Conservation (phyloP, 2,797 vertebrate genomes). For the Bovichtus diacanthus region DNA sequence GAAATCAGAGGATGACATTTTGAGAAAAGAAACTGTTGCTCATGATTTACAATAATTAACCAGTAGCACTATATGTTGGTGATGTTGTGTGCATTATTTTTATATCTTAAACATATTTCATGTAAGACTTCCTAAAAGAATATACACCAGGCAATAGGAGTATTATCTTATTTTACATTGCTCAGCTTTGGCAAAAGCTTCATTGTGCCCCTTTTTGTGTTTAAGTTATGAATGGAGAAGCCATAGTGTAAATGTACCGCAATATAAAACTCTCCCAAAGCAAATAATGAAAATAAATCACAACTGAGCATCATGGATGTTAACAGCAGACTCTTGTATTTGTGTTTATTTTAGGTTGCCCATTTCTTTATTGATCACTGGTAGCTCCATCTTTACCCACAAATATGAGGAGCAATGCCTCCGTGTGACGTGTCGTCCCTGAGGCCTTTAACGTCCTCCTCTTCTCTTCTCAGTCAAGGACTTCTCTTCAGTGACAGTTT, state of each 20-base stretch:
- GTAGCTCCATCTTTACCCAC: slow-evolving; percentile 65
- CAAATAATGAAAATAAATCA: slow-evolving; percentile 48
- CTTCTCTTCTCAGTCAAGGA: slow-evolving; percentile 48
- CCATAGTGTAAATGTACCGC: neutral
- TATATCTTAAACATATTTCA: neutral
- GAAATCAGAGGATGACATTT: neutral
- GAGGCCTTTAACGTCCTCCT: slow-evolving; percentile 51
- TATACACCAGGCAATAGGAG: neutral
- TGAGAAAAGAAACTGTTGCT: neutral
- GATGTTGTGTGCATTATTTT: neutral
- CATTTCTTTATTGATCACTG: slow-evolving; percentile 67
- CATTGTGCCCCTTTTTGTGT: neutral
- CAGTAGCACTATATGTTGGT: neutral
- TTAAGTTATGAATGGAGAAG: neutral
- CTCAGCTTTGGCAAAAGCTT: neutral
- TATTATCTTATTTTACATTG: neutral
- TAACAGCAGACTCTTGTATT: slow-evolving; percentile 72
- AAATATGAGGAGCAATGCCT: slow-evolving; percentile 59
- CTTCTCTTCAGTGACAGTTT: slow-evolving; percentile 35
- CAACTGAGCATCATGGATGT: slow-evolving; percentile 43
- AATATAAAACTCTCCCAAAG: neutral
- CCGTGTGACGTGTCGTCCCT: slow-evolving; percentile 51
- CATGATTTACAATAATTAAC: neutral
- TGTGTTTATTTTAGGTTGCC: slow-evolving; percentile 73
- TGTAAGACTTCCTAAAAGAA: neutral